phyloP scores from a whole-genome alignment of 1,140 invertebrate genomes.

The Drosophila suzukii region DNA sequence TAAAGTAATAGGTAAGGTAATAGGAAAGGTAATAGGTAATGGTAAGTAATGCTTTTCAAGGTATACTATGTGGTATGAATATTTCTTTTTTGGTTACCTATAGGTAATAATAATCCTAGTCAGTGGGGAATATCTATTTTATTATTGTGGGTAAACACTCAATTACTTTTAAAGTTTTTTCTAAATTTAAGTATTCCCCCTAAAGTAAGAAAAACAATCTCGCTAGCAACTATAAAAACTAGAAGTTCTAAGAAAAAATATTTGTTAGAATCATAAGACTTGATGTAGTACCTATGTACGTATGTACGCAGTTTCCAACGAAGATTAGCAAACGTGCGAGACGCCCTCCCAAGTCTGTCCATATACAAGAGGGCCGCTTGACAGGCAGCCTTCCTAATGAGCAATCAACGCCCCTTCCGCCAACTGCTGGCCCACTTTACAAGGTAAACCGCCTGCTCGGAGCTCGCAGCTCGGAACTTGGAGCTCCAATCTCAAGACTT shows the following conservation, averaged over 20 bases:
- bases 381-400: slow-evolving; percentile 68
- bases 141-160: no score
- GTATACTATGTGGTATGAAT: no score
- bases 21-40: no score
- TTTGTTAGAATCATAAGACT: neutral
- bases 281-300: neutral
- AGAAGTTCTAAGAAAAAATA: no score
- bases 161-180: no score
- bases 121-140: no score
- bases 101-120: no score
- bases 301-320: slow-evolving; percentile 1
- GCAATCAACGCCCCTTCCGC: slow-evolving; percentile 57
- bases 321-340: slow-evolving; percentile 55
- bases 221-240: no score
- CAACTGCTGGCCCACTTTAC: slow-evolving; percentile 65
- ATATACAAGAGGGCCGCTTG: slow-evolving; percentile 41
- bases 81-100: no score
- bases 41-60: no score
- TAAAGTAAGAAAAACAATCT: no score
- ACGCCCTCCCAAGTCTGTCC: slow-evolving; percentile 37
- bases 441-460: slow-evolving; percentile 50
- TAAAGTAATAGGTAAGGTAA: neutral
- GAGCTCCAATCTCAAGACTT: neutral
- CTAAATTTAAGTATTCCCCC: no score
- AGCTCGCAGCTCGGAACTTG: slow-evolving; percentile 14